Conservation (phyloP, 2,113 vertebrate species). For the Ciconia stormi region DNA sequence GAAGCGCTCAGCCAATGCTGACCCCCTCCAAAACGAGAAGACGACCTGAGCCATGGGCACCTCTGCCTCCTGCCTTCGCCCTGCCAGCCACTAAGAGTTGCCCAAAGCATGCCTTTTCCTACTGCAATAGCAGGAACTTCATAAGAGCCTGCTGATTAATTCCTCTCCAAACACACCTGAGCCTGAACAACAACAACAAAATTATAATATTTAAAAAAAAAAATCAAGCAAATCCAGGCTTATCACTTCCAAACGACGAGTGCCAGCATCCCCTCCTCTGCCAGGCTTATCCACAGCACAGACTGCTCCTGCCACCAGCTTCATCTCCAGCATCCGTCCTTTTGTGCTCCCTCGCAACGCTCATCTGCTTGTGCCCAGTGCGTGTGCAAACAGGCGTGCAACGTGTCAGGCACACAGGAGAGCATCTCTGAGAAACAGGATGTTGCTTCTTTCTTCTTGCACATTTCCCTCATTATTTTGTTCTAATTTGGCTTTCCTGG, state of each 20-base stretch:
- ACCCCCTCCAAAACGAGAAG: neutral
- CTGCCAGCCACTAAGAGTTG: neutral
- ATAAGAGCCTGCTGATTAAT: neutral
- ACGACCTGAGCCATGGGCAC: neutral
- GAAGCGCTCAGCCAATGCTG: neutral
- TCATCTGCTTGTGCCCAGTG: neutral
- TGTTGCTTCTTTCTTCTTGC: conserved; percentile 21
- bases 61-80: neutral
- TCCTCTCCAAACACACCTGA: neutral
- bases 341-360: neutral
- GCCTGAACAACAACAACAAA: neutral
- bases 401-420: neutral
- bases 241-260: neutral
- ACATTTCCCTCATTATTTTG: conserved; percentile 67
- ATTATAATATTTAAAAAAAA: neutral
- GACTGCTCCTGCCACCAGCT: neutral
- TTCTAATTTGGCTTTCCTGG: conserved; percentile 70
- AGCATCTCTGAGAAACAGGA: neutral
- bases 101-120: neutral
- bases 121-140: neutral
- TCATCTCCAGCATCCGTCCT: neutral
- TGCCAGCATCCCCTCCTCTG: neutral
- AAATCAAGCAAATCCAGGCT: rapidly evolving
- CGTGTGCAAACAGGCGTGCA: neutral
- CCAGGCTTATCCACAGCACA: neutral